Evolutionary conservation across 1,140 invertebrate species (phyloP).

Genomic region (Drosophila gunungcola): DNA sequence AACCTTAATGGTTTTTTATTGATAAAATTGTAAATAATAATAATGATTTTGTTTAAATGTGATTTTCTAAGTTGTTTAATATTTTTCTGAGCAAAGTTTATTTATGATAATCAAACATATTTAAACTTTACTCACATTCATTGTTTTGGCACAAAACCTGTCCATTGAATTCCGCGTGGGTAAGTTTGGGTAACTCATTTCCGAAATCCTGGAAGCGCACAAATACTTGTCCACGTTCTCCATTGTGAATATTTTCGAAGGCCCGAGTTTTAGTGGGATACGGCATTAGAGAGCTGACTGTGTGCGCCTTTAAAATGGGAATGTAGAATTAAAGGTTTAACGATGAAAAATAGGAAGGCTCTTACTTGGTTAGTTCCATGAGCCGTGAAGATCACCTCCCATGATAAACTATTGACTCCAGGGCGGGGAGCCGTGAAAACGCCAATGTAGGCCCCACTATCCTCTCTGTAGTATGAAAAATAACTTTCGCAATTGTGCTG

Average conservation of each 20-base stretch:
- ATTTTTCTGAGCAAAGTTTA: not conserved
- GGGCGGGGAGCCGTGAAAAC: constrained; percentile 32
- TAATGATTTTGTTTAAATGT: too few relatives aligned
- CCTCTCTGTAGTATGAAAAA: constrained; percentile 29
- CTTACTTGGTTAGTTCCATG: constrained; percentile 27
- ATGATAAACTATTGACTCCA: constrained; percentile 43
- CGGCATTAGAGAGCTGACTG: constrained; percentile 33
- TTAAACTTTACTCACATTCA: constrained; percentile 21
- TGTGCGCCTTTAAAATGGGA: constrained; percentile 22
- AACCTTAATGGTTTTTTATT: too few relatives aligned
- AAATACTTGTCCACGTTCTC: constrained; percentile 34
- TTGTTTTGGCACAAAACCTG: constrained; percentile 33
- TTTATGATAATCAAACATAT: too few relatives aligned
- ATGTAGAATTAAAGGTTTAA: not conserved
- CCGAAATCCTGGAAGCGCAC: constrained; percentile 39
- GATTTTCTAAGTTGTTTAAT: too few relatives aligned
- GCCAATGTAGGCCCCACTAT: constrained; percentile 33
- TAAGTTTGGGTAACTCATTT: constrained; percentile 56
- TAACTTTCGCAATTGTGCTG: constrained; percentile 39
- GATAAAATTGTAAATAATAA: too few relatives aligned
- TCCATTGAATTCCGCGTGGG: constrained; percentile 38
- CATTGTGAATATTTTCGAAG: constrained; percentile 39
- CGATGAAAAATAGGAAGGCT: not conserved
- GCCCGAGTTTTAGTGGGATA: constrained; percentile 45
- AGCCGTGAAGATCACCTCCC: constrained; percentile 42